Percentiles rank a stretch among this genome's conserved stretches.
These are phyloP conservation scores for Ophioninae sp. DNA, from an alignment of 2,888 invertebrate genomes.

Conservation along the genomic window DNA sequence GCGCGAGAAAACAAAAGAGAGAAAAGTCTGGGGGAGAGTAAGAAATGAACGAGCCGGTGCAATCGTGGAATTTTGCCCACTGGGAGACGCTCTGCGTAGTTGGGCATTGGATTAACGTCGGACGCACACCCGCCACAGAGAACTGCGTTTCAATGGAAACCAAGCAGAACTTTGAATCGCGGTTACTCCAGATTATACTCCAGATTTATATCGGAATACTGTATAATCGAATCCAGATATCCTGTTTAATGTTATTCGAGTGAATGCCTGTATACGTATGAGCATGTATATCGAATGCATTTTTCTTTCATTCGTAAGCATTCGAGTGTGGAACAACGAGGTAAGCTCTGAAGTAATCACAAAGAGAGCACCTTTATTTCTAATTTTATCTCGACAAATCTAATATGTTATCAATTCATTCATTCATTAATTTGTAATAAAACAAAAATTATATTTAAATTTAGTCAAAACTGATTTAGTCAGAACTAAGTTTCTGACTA, in stretches of 20 bases:
- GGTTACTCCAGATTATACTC: conserved; percentile 59
- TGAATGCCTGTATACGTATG: background rate
- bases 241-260: conserved; percentile 47
- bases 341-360: too few relatives aligned
- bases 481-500: too few relatives aligned
- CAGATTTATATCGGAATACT: conserved; percentile 62
- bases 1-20: conserved; percentile 23
- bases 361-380: too few relatives aligned
- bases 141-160: conserved; percentile 61
- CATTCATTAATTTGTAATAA: too few relatives aligned
- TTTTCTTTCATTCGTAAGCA: too few relatives aligned
- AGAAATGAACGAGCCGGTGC: conserved; percentile 42
- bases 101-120: conserved; percentile 58
- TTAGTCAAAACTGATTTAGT: too few relatives aligned
- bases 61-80: conserved; percentile 53
- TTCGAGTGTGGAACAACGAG: too few relatives aligned
- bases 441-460: too few relatives aligned
- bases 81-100: conserved; percentile 46
- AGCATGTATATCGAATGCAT: too few relatives aligned
- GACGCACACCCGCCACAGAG: conserved; percentile 53
- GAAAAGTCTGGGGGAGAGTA: conserved; percentile 10
- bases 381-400: too few relatives aligned
- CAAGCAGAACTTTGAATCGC: conserved; percentile 60
- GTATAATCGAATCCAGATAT: conserved; percentile 62
- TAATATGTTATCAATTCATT: too few relatives aligned